phyloP scores from a whole-genome alignment of 1,140 invertebrate species.

The Carcinoscorpius rotundicauda region DNA sequence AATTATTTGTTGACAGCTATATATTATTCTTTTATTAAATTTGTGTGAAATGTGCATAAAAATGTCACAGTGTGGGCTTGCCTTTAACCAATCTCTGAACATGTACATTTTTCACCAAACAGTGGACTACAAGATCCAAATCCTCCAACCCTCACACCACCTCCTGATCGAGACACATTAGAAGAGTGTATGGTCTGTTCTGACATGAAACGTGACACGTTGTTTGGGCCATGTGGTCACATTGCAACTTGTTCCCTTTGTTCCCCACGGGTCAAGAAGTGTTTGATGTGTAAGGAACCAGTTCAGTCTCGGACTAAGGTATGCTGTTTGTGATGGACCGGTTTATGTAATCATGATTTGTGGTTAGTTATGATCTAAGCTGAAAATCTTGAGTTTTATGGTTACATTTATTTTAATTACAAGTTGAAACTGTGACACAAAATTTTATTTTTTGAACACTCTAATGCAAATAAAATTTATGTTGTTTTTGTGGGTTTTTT shows the following conservation, averaged over 20 bases:
- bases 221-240: conserved; percentile 44
- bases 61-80: neutral
- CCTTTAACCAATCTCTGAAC: neutral
- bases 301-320: conserved; percentile 63
- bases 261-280: conserved; percentile 87
- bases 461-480: too few relatives aligned
- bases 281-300: conserved; percentile 76
- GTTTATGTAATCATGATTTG: too few relatives aligned
- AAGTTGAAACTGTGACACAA: too few relatives aligned
- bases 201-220: conserved; percentile 72
- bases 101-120: neutral
- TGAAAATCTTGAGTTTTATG: too few relatives aligned
- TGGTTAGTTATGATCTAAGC: too few relatives aligned
- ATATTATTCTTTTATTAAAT: too few relatives aligned
- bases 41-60: too few relatives aligned
- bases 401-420: too few relatives aligned
- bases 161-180: conserved; percentile 39
- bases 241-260: conserved; percentile 84
- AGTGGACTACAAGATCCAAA: neutral
- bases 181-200: conserved; percentile 95
- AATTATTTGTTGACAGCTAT: too few relatives aligned
- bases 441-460: too few relatives aligned
- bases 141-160: conserved; percentile 17
- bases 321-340: conserved; percentile 13
- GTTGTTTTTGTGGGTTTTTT: too few relatives aligned